These are phyloP conservation scores for Chloromyia formosa DNA, from an alignment of 2,888 invertebrate species.

Conservation along the genomic window DNA sequence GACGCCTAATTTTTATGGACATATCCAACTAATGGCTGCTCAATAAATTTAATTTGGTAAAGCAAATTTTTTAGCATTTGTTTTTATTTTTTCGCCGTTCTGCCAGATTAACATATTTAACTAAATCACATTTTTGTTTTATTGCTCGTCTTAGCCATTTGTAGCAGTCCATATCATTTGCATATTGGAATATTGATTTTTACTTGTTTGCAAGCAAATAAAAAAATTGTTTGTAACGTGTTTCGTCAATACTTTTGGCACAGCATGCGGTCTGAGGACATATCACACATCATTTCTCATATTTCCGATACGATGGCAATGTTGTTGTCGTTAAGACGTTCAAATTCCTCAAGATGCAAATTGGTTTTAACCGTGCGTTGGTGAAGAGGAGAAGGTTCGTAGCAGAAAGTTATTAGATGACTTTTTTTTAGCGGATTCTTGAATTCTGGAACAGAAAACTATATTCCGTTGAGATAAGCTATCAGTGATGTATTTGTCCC, in stretches of 20 bases:
- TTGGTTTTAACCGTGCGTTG: conserved; percentile 6
- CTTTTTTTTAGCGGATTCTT: too few relatives aligned
- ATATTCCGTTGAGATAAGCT: too few relatives aligned
- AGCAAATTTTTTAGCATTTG: background rate
- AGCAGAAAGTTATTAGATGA: background rate
- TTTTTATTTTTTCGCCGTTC: background rate
- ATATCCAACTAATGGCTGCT: conserved; percentile 23
- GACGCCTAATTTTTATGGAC: background rate
- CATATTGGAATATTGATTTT: conserved; percentile 33
- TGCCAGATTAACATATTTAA: background rate
- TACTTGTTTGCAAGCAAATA: conserved; percentile 29
- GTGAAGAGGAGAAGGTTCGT: background rate
- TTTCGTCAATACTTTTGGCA: conserved; percentile 43
- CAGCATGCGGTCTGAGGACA: conserved; percentile 50
- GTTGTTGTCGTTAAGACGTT: conserved; percentile 32
- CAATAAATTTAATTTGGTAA: conserved; percentile 32
- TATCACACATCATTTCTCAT: conserved; percentile 50
- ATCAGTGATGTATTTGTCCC: too few relatives aligned
- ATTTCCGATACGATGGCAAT: conserved; percentile 42
- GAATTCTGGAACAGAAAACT: too few relatives aligned
- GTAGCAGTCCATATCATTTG: background rate
- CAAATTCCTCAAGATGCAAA: conserved; percentile 4
- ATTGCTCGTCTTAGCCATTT: conserved; percentile 24
- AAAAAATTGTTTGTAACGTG: conserved; percentile 26
- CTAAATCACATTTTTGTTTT: conserved; percentile 31